Evolutionary conservation across 2,888 invertebrate species (phyloP), one percentile per base, ranked within the genome.

Genomic region (Agonopterix subpropinquella): DNA sequence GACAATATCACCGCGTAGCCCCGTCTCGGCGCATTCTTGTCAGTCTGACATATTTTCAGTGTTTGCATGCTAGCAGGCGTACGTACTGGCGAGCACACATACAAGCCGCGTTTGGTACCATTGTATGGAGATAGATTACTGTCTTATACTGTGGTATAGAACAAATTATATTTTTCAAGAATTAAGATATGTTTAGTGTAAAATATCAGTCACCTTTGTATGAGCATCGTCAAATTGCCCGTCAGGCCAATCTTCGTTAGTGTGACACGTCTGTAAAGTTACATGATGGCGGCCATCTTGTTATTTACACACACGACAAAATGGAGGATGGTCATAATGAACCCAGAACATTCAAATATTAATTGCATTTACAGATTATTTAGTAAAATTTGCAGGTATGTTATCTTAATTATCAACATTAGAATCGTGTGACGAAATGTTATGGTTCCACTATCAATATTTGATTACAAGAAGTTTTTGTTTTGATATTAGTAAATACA

Each of bases 161-260:
- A 10, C 9, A 39, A 39, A 10, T 39, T 39, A n/a, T n/a, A 39
- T 39, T 39, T 13, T 39, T n/a, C 39, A 28, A 15, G 8, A 39
- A n/a, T 9, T 13, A 15, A n/a, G 18, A 8, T 35, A 47, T 44
- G 44, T 37, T 39, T 39, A 39, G 39, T 39, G 56, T 59, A 70
- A 65, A 64, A 58, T 60, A 58, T 70, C 67, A 79, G 63, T 88
- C 86, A 88, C 87, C 87, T 88, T 86, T 46, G 86, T 84, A 65
- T 85, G 83, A 65, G 76, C 76, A 77, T 87, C 87, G 73, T 86
- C 87, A 75, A 67, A 77, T 65, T 70, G 77, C 73, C 81, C 83
- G 71, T 81, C 84, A 66, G 81, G 80, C 77, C 80, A 80, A 73
- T 80, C 85, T 66, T 68, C 83, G 79, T 82, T 85, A 87, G 79